Conservation (phyloP, 2,113 vertebrate genomes). For the Pterocles burchelli region DNA sequence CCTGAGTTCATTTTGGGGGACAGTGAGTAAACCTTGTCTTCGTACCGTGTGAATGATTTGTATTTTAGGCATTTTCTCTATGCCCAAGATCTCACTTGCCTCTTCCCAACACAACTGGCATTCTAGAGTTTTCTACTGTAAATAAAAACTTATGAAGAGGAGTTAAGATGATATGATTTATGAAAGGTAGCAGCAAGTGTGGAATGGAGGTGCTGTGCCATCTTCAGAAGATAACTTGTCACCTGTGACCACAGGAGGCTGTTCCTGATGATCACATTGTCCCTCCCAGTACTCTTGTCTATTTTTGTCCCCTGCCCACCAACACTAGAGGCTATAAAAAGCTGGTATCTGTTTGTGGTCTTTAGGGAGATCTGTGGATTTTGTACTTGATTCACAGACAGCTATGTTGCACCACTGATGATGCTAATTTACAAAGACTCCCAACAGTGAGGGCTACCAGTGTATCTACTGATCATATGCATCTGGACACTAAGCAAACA, state of each 20-base stretch:
- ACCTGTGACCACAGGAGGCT: neutral
- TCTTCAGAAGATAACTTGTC: neutral
- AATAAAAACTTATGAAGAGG: neutral
- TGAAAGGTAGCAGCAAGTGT: accelerated
- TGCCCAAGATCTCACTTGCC: neutral
- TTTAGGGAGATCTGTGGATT: neutral
- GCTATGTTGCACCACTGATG: neutral
- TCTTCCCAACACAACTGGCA: neutral
- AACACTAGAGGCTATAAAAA: neutral
- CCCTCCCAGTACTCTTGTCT: neutral
- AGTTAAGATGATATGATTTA: neutral
- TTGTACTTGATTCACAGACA: neutral
- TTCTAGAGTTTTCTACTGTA: neutral
- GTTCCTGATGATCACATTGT: neutral
- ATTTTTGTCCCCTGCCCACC: neutral
- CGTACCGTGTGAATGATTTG: neutral
- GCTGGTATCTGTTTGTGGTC: neutral
- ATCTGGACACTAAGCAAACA: neutral
- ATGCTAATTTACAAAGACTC: neutral
- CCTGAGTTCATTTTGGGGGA: neutral
- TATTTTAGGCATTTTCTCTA: neutral
- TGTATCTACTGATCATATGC: neutral
- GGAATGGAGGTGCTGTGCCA: neutral
- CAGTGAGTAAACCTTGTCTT: neutral
- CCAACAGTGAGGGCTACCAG: neutral